These are phyloP conservation scores for Drosophila obscura DNA, from an alignment of 1,140 invertebrate species.

Conservation along the genomic window DNA sequence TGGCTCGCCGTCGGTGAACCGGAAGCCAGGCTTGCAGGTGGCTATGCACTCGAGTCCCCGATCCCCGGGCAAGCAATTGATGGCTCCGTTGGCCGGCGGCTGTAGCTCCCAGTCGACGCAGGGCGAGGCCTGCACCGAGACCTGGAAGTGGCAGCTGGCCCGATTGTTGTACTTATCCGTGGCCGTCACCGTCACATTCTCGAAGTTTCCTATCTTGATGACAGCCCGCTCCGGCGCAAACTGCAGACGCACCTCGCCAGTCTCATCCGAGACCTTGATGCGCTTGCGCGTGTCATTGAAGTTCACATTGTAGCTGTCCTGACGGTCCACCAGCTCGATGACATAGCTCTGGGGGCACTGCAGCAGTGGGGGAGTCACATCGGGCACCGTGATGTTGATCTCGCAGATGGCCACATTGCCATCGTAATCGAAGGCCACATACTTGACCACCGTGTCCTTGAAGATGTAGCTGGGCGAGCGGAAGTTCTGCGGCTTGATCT, in stretches of 20 bases:
- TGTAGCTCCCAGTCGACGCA: slow-evolving; percentile 97
- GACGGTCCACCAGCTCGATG: slow-evolving; percentile 94
- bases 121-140: slow-evolving; percentile 95
- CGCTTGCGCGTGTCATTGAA: slow-evolving; percentile 95
- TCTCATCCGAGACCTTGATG: slow-evolving; percentile 95
- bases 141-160: slow-evolving; percentile 96
- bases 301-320: slow-evolving; percentile 95
- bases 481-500: slow-evolving; percentile 96
- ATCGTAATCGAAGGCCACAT: slow-evolving; percentile 97
- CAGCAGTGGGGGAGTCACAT: slow-evolving; percentile 96
- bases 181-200: slow-evolving; percentile 97
- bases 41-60: slow-evolving; percentile 93
- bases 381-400: slow-evolving; percentile 97
- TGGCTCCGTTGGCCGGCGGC: slow-evolving; percentile 92
- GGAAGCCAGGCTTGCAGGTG: slow-evolving; percentile 94
- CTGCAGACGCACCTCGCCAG: slow-evolving; percentile 92
- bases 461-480: slow-evolving; percentile 94
- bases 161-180: slow-evolving; percentile 95
- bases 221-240: slow-evolving; percentile 94
- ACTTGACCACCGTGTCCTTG: slow-evolving; percentile 96
- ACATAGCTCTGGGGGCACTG: slow-evolving; percentile 98
- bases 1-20: slow-evolving; percentile 95
- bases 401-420: slow-evolving; percentile 98
- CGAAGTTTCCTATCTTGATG: slow-evolving; percentile 95
- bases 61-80: slow-evolving; percentile 93